These are phyloP conservation scores for Blera fallax DNA, from an alignment of 2,888 invertebrate species.

Conservation along the genomic window DNA sequence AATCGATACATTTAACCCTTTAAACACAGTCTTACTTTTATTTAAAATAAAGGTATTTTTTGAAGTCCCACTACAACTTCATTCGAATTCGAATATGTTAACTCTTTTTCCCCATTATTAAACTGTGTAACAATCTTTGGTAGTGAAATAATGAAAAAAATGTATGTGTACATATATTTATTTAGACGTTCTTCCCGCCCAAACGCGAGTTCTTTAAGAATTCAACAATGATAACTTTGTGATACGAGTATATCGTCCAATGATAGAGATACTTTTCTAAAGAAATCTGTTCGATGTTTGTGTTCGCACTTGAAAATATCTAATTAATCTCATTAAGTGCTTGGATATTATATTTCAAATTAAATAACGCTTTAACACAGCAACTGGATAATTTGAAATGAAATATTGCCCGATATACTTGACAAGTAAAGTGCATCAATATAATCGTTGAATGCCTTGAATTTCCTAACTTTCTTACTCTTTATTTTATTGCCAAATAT, in stretches of 20 bases:
- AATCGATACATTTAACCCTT: no score
- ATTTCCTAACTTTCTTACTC: background rate
- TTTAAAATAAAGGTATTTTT: no score
- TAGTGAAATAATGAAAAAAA: no score
- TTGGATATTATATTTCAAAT: conserved; percentile 5
- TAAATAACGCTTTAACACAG: background rate
- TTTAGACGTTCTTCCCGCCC: background rate
- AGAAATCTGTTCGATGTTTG: background rate
- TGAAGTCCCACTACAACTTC: no score
- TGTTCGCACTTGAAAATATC: conserved; percentile 9
- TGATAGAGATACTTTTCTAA: background rate
- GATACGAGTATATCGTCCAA: background rate
- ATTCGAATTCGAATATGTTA: no score
- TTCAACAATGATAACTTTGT: background rate
- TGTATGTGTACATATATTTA: no score
- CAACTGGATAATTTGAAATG: conserved; percentile 23
- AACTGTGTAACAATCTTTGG: no score
- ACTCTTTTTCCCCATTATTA: no score
- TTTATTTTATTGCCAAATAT: background rate
- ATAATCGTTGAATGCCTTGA: background rate
- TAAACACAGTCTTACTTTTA: no score
- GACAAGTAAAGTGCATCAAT: background rate
- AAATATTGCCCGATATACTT: background rate
- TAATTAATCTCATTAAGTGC: conserved; percentile 18
- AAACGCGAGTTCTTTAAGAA: background rate